A percentile compares a stretch with the other conserved stretches of the same genome.
Evolutionary conservation across 1,140 invertebrate genomes (phyloP).

Genomic region (Amyelois transitella): DNA sequence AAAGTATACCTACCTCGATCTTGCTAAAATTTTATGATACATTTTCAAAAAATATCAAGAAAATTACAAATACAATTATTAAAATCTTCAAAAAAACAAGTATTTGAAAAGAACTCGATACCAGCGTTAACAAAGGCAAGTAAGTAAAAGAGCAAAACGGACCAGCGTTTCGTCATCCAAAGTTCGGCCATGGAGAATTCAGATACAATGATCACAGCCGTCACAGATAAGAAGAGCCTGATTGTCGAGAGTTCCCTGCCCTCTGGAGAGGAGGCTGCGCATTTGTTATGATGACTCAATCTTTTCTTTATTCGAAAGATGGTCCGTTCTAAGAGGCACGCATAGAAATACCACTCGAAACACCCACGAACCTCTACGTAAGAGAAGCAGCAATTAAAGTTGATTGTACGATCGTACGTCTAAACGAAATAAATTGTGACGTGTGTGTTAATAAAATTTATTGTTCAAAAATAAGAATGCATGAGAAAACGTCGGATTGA

Average conservation of each 20-base stretch:
- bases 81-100: constrained; percentile 67
- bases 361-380: constrained; percentile 51
- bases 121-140: constrained; percentile 61
- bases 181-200: constrained; percentile 54
- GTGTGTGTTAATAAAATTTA: constrained; percentile 71
- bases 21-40: too few species aligned
- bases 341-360: constrained; percentile 34
- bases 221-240: constrained; percentile 63
- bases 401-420: constrained; percentile 46
- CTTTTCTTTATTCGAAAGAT: constrained; percentile 51
- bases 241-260: constrained; percentile 60
- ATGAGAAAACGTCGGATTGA: constrained; percentile 44
- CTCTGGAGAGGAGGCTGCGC: constrained; percentile 36
- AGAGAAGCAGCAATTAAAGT: constrained; percentile 65
- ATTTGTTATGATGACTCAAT: constrained; percentile 72
- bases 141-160: constrained; percentile 56
- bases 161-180: constrained; percentile 60
- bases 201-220: constrained; percentile 59
- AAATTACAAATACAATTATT: too few species aligned
- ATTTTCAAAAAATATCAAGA: too few species aligned
- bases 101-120: constrained; percentile 55
- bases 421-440: constrained; percentile 54
- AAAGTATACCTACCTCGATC: too few species aligned
- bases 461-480: constrained; percentile 55
- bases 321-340: constrained; percentile 26